Base-by-base conservation (phyloP, 2,888 invertebrate species). In the Drosophila borealis region DNA sequence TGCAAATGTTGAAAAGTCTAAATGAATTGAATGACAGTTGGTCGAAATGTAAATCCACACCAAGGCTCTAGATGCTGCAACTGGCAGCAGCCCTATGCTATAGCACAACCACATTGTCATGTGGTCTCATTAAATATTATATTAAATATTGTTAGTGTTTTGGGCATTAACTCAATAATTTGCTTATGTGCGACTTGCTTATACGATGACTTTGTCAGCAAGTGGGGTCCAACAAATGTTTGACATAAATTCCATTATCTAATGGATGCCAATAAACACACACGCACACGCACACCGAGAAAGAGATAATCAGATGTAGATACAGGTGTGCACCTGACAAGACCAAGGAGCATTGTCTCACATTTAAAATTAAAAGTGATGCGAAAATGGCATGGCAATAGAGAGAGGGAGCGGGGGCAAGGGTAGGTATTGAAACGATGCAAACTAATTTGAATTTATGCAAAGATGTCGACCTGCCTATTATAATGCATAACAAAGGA, bases 381-480 rank as follows among this genome's bases (percentile, higher is more conserved):
- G 86, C 66, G 74, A 68, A 36, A 14, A 29, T 29, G 33, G 29
- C 37, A 62, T 25, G 17, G n/a, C 42, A 14, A 49, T 11, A 0
- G n/a, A 33, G 55, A 37, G 39, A 10, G 29, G 8, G 33, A 13
- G 25, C 25, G 19, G 25, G n/a, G 10, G 46, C 9, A 14, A 17
- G 39, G 33, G 44, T 11, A 19, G 44, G 63, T 2, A 44, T 45
- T 39, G 37, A 53, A 29, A 41, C 54, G 57, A 42, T 50, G 64
- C 44, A 78, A 85, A 80, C 74, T 89, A 89, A 89, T 85, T 88
- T 85, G 66, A 88, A 89, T 81, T 88, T 85, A 89, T 89, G 78
- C 73, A 70, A 62, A 57, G 56, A 60, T 73, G 72, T 66, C 64
- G 46, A 56, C 44, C 42, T 63, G 48, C 48, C 46, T 21, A 44